These are phyloP conservation scores for Prosapia bicincta DNA, from an alignment of 2,888 invertebrate genomes.

Conservation along the genomic window DNA sequence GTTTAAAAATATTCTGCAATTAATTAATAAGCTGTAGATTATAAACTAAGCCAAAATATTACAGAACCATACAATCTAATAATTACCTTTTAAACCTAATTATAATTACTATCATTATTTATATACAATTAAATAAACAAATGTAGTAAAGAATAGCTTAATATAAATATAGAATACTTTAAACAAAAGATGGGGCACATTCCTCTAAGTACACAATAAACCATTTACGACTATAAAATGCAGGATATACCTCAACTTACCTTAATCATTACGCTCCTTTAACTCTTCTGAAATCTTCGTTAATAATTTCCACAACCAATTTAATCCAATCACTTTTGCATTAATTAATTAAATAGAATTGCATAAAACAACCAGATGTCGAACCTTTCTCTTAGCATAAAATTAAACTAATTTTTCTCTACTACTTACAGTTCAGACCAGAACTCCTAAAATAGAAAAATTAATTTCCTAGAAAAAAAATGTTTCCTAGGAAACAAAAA, in stretches of 20 bases:
- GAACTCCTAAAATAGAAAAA: not conserved
- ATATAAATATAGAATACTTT: not conserved
- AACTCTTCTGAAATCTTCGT: not conserved
- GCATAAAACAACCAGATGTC: slow-evolving; percentile 34
- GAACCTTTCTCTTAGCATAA: slow-evolving; percentile 36
- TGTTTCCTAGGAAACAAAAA: not conserved
- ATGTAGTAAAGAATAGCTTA: no score
- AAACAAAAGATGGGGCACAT: slow-evolving; percentile 41
- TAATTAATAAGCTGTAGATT: no score
- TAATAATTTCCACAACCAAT: not conserved
- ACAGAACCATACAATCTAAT: no score
- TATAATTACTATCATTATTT: no score
- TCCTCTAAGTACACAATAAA: slow-evolving; percentile 37
- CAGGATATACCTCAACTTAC: not conserved
- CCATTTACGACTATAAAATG: not conserved
- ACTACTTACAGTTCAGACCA: not conserved
- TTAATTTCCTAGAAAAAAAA: no score
- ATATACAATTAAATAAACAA: no score
- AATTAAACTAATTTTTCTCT: not conserved
- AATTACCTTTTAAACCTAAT: no score
- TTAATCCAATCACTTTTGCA: no score
- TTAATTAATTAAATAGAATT: not conserved
- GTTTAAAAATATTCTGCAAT: no score
- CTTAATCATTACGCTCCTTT: not conserved
- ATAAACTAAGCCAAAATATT: no score